Evolutionary conservation across 2,797 vertebrate genomes (phyloP), one percentile per base, ranked within the genome.

Genomic region (Gobionotothen gibberifrons): DNA sequence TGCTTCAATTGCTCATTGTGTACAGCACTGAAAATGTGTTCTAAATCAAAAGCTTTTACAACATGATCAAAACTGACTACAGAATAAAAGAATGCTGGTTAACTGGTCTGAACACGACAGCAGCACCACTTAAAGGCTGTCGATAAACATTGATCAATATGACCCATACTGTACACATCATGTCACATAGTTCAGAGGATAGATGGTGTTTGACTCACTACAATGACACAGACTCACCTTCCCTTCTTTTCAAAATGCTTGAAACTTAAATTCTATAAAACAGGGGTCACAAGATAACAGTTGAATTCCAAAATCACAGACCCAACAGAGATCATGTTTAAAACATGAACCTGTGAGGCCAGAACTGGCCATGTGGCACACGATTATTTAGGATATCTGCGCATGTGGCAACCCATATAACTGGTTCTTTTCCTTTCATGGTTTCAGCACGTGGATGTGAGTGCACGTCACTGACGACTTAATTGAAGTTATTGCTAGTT

Each of bases 131-230:
- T 22, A 10, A 56, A n/a, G 17, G 32, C 79, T 9, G 55, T 32
- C 61, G 16, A 66, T 81, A 80, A 82, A 86, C 55, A 82, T 88
- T 55, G 89, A 92, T 93, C 92, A 93, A 93, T 92, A 91, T 94
- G 92, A 93, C 93, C 92, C 86, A 87, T 83, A 87, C 67, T 79
- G 85, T 84, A 73, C 83, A 88, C 56, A 48, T 83, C 70, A 80
- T 85, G 74, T 82, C 80, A 89, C 82, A 76, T 11, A 49, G 76
- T 55, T 78, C 58, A 57, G 82, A 86, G 71, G 74, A 73, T 39
- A 47, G 78, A 69, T 12, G 62, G 44, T 69, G 49, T 82, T 65
- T 21, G 53, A 76, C 80, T 66, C 71, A 76, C 63, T 40, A 51
- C 70, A 19, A 47, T 16, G 74, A 85, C 78, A 76, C 53, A 81